These are phyloP conservation scores for Panthera tigris DNA, from an alignment of 2,113 vertebrate species.

Conservation along the genomic window DNA sequence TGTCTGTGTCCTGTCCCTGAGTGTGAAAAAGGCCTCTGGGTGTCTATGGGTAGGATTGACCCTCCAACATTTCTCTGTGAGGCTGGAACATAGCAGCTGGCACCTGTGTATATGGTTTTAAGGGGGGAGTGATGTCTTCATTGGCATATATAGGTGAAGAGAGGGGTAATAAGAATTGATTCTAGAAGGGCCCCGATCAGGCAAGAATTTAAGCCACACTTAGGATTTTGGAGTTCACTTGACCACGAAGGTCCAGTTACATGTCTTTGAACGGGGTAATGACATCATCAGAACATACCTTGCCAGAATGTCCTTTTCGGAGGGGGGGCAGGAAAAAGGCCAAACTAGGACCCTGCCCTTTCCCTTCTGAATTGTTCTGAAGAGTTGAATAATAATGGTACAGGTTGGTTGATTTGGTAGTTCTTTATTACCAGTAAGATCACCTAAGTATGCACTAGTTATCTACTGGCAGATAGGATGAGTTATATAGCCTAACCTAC, in stretches of 20 bases:
- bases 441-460: not conserved
- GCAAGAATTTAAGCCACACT: constrained; percentile 9
- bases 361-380: not conserved
- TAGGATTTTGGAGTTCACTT: not conserved
- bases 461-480: not conserved
- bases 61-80: not conserved
- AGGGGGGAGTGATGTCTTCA: not conserved
- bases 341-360: not conserved
- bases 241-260: not conserved
- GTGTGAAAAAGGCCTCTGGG: not conserved
- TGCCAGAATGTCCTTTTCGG: constrained; percentile 1
- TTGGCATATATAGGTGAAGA: constrained; percentile 15
- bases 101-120: not conserved
- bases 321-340: not conserved
- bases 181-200: not conserved
- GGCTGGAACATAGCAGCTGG: not conserved
- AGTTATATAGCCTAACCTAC: not conserved
- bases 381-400: not conserved
- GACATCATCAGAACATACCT: not conserved
- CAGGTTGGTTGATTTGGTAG: not conserved
- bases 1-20: not conserved
- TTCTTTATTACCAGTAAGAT: constrained; percentile 18
- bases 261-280: not conserved
- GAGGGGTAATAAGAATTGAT: not conserved
- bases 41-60: not conserved